These are phyloP conservation scores for Periparus ater DNA, from an alignment of 2,797 vertebrate species.

Conservation along the genomic window DNA sequence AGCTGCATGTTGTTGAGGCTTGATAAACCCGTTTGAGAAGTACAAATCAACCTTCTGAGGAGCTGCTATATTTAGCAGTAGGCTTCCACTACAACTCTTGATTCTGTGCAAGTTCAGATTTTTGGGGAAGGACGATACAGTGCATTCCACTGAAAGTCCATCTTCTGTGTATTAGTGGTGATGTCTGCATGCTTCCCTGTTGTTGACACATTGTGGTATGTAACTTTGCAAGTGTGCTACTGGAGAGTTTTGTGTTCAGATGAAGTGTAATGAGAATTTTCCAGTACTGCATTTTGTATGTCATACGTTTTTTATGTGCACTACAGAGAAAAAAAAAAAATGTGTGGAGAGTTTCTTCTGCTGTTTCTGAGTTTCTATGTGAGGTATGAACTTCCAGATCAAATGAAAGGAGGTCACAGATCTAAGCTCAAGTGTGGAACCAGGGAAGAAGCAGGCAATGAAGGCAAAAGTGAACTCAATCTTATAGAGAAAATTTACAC, in stretches of 20 bases:
- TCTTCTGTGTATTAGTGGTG: neutral
- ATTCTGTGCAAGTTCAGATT: neutral
- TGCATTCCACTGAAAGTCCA: neutral
- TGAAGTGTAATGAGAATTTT: neutral
- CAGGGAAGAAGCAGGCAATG: neutral
- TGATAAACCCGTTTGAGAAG: conserved; percentile 47
- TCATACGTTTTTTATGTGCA: neutral
- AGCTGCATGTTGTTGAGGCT: neutral
- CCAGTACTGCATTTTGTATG: neutral
- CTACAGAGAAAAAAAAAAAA: neutral
- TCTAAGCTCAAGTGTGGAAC: neutral
- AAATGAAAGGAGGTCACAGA: neutral
- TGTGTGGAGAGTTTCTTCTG: neutral
- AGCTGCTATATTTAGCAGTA: neutral
- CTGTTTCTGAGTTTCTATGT: neutral
- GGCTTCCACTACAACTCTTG: neutral
- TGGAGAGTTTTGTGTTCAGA: neutral
- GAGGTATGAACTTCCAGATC: neutral
- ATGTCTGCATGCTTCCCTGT: neutral
- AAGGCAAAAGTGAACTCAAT: neutral
- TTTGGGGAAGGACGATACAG: neutral
- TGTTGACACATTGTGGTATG: neutral
- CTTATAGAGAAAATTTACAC: neutral
- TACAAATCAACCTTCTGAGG: neutral
- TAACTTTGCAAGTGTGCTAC: neutral